A percentile compares a stretch with the other conserved stretches of the same genome.
Conservation (phyloP, 2,113 vertebrate species). For the Tapirus terrestris region DNA sequence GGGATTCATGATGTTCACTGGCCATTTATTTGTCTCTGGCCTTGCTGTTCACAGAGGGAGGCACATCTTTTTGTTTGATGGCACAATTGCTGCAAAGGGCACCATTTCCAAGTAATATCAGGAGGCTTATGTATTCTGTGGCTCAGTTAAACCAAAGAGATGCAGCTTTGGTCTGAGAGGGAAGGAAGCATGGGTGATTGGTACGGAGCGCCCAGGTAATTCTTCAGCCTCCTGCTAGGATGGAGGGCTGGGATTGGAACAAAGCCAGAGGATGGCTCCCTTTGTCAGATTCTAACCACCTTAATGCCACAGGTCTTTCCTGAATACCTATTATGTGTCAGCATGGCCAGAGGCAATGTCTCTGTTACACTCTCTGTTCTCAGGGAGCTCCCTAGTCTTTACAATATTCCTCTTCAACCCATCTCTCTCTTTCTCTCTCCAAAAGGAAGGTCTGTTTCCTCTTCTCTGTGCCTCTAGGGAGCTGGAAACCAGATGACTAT, state of each 20-base stretch:
- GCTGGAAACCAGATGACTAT: not conserved
- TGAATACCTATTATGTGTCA: not conserved
- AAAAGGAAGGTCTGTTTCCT: not conserved
- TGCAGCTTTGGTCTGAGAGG: conserved; percentile 48
- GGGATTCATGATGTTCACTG: conserved; percentile 82
- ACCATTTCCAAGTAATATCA: conserved; percentile 82
- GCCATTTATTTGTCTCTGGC: conserved; percentile 83
- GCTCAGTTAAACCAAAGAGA: conserved; percentile 70
- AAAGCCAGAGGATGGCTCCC: too few relatives aligned
- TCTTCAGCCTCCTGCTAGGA: not conserved
- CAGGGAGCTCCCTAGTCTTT: not conserved
- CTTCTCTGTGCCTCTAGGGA: not conserved
- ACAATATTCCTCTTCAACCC: not conserved
- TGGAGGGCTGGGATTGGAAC: not conserved
- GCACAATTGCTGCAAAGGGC: conserved; percentile 79
- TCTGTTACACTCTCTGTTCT: not conserved
- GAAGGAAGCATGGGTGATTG: not conserved
- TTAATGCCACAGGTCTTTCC: not conserved
- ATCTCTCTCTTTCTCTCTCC: not conserved
- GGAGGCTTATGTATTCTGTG: conserved; percentile 65
- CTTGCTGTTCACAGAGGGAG: conserved; percentile 81
- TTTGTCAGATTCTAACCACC: not conserved
- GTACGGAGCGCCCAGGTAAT: not conserved
- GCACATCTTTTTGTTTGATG: conserved; percentile 82
- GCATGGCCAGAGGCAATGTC: not conserved